Percentiles rank a stretch among this genome's conserved stretches.
phyloP scores from a whole-genome alignment of 2,797 vertebrate genomes.

The Danionella dracula region DNA sequence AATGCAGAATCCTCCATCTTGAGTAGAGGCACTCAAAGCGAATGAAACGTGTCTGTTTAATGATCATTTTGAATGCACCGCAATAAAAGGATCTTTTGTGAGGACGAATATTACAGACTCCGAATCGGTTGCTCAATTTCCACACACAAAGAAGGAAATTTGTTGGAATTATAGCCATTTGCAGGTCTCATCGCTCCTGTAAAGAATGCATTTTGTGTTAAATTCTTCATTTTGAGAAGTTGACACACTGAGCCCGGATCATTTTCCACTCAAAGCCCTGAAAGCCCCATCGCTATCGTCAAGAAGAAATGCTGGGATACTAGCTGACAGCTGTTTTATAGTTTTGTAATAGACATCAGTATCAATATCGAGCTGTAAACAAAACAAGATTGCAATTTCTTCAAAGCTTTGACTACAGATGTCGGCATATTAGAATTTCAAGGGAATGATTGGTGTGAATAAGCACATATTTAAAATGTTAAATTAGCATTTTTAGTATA shows the following conservation, averaged over 20 bases:
- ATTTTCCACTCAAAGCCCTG: slow-evolving; percentile 62
- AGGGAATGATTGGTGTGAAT: too few relatives aligned
- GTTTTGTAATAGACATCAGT: slow-evolving; percentile 2
- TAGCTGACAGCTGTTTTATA: slow-evolving; percentile 11
- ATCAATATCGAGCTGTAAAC: neutral
- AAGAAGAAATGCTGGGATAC: slow-evolving; percentile 58
- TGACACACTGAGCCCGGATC: slow-evolving; percentile 60
- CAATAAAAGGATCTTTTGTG: slow-evolving; percentile 69
- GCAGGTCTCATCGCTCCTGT: slow-evolving; percentile 65
- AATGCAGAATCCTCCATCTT: slow-evolving; percentile 20
- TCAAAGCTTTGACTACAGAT: neutral
- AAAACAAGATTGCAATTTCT: slow-evolving; percentile 1
- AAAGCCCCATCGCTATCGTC: slow-evolving; percentile 49
- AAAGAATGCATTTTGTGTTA: slow-evolving; percentile 66
- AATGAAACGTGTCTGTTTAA: slow-evolving; percentile 74
- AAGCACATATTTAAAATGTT: too few relatives aligned
- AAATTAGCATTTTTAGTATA: too few relatives aligned
- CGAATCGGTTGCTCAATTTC: slow-evolving; percentile 70
- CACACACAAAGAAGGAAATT: slow-evolving; percentile 69
- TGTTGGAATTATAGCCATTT: slow-evolving; percentile 76
- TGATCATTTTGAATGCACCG: slow-evolving; percentile 69
- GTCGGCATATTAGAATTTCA: too few relatives aligned
- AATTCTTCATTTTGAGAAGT: slow-evolving; percentile 68
- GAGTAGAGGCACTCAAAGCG: slow-evolving; percentile 46
- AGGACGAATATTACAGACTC: slow-evolving; percentile 71